Percentiles rank a stretch among this genome's conserved stretches.
Conservation (phyloP, 2,113 vertebrate species). For the Pelecanus crispus region DNA sequence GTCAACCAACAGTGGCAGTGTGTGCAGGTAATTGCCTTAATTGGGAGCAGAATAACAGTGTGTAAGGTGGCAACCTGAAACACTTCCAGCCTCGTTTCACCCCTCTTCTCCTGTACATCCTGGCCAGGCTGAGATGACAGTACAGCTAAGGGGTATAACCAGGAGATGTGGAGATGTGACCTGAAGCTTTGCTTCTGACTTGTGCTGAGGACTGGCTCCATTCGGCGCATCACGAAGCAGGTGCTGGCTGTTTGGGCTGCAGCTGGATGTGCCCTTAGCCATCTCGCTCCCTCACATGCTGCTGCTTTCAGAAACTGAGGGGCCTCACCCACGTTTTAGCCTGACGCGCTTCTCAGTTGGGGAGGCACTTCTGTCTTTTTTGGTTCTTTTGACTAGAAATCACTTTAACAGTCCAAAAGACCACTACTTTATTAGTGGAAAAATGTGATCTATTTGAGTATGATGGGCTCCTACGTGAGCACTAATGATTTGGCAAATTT, state of each 20-base stretch:
- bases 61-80: background rate
- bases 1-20: background rate
- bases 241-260: background rate
- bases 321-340: background rate
- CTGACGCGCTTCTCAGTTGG: background rate
- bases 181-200: background rate
- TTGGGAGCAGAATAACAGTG: background rate
- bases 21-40: background rate
- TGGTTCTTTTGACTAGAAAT: background rate
- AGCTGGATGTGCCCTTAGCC: background rate
- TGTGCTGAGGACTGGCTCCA: background rate
- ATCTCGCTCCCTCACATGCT: fast-evolving
- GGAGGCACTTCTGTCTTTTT: background rate
- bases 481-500: constrained; percentile 48
- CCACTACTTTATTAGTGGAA: background rate
- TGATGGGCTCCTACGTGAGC: background rate
- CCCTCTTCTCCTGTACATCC: background rate
- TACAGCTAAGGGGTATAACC: background rate
- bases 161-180: background rate
- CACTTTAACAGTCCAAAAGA: background rate
- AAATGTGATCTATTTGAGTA: constrained; percentile 4
- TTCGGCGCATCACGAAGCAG: background rate
- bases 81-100: background rate
- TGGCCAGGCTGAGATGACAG: background rate
- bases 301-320: background rate